phyloP scores from a whole-genome alignment of 2,797 vertebrate species.

The Gadopsis marmoratus region DNA sequence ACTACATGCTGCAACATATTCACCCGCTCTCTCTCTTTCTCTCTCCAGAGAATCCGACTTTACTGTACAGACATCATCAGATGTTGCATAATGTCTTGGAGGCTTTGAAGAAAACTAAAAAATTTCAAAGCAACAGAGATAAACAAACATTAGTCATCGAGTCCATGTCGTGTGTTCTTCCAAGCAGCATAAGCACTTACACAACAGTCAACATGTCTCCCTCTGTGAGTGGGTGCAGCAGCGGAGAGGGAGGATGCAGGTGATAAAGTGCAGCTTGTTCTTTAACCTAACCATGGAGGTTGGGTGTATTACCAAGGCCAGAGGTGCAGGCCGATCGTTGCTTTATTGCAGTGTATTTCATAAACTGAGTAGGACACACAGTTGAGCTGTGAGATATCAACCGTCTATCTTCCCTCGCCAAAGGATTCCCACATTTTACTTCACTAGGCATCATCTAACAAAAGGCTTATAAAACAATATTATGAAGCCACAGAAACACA shows the following conservation, averaged over 20 bases:
- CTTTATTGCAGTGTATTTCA: slow-evolving; percentile 11
- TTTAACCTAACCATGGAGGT: slow-evolving; percentile 41
- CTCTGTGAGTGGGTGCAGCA: slow-evolving; percentile 68
- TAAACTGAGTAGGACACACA: neutral
- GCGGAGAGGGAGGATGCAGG: slow-evolving; percentile 45
- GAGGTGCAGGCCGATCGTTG: slow-evolving; percentile 21
- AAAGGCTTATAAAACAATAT: neutral
- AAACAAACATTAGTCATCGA: slow-evolving; percentile 78
- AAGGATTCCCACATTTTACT: slow-evolving; percentile 10
- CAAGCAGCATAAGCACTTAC: slow-evolving; percentile 63
- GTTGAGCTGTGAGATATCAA: neutral
- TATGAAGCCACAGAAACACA: slow-evolving; percentile 1
- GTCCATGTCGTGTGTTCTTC: slow-evolving; percentile 63
- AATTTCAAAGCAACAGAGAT: slow-evolving; percentile 66
- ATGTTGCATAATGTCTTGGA: slow-evolving; percentile 69
- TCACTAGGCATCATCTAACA: neutral
- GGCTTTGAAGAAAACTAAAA: slow-evolving; percentile 63
- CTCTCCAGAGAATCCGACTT: slow-evolving; percentile 35
- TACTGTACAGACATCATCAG: slow-evolving; percentile 66
- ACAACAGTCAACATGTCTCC: slow-evolving; percentile 68
- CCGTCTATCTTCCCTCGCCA: neutral
- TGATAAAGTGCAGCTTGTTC: slow-evolving; percentile 50
- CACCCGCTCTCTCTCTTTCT: slow-evolving; percentile 3
- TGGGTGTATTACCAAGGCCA: slow-evolving; percentile 37
- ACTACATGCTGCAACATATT: slow-evolving; percentile 19